A percentile compares a stretch with the other conserved stretches of the same genome.
phyloP scores from a whole-genome alignment of 2,797 vertebrate species.

The Knipowitschia caucasica region DNA sequence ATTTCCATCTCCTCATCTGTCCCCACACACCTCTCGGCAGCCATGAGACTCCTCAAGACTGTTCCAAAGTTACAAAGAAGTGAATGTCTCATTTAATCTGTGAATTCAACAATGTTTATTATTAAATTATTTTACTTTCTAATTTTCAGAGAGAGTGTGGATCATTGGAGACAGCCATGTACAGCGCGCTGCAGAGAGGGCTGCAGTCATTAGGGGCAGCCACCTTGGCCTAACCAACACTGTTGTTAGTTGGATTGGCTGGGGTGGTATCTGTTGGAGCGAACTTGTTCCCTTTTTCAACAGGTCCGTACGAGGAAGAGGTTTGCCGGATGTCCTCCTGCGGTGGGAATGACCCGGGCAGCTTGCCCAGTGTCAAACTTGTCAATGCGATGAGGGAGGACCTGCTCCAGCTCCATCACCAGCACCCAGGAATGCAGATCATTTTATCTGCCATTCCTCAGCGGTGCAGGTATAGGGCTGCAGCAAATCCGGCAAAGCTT shows the following conservation, averaged over 20 bases:
- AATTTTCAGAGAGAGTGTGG: background rate
- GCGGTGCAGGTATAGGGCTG: background rate
- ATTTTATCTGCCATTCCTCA: background rate
- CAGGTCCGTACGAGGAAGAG: background rate
- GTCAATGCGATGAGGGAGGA: background rate
- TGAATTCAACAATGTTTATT: no score
- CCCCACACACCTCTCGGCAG: no score
- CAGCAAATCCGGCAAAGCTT: background rate
- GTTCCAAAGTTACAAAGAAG: no score
- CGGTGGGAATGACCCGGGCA: background rate
- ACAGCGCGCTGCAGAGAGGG: background rate
- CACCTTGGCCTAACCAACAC: background rate
- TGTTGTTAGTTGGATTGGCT: background rate
- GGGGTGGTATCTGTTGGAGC: no score
- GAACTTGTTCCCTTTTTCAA: no score
- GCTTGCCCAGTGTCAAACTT: background rate
- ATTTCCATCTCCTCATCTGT: no score
- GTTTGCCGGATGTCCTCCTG: background rate
- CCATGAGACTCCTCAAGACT: no score
- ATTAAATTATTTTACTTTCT: no score
- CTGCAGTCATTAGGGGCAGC: background rate
- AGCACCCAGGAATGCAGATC: background rate
- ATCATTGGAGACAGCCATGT: background rate
- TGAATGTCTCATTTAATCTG: no score
- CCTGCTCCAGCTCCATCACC: background rate